These are phyloP conservation scores for Poeciliopsis turneri DNA, from an alignment of 2,797 vertebrate genomes.

Conservation along the genomic window DNA sequence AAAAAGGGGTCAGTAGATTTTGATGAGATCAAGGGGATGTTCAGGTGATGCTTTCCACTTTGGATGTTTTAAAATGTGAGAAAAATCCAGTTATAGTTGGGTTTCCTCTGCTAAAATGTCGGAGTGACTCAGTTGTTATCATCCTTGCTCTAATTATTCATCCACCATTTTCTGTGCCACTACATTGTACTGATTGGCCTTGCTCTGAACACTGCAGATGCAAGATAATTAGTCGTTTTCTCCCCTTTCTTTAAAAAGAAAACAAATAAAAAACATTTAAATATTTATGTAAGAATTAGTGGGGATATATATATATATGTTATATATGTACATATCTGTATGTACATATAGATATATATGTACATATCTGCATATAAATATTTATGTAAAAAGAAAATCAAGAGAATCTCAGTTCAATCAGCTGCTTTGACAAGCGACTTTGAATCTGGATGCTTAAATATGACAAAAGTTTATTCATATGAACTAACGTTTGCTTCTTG, in stretches of 20 bases:
- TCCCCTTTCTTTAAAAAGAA: not conserved
- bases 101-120: conserved; percentile 44
- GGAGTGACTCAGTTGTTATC: conserved; percentile 75
- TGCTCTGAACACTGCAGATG: conserved; percentile 72
- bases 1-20: conserved; percentile 68
- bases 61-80: conserved; percentile 51
- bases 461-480: not conserved
- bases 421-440: conserved; percentile 4
- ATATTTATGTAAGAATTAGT: not conserved
- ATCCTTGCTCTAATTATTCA: conserved; percentile 83
- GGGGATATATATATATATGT: not conserved
- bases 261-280: not conserved
- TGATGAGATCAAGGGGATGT: conserved; percentile 46
- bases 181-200: conserved; percentile 82
- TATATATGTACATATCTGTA: not conserved
- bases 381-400: not conserved
- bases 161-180: conserved; percentile 86
- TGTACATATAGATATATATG: too few relatives aligned
- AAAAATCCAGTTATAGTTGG: conserved; percentile 33
- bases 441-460: not conserved
- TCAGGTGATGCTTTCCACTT: conserved; percentile 60
- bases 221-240: conserved; percentile 42
- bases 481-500: not conserved
- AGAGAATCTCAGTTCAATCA: conserved; percentile 1
- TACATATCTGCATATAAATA: not conserved